Evolutionary conservation across 2,797 vertebrate genomes (phyloP), one percentile per base, ranked within the genome.

Genomic region (Harpagifer antarcticus): DNA sequence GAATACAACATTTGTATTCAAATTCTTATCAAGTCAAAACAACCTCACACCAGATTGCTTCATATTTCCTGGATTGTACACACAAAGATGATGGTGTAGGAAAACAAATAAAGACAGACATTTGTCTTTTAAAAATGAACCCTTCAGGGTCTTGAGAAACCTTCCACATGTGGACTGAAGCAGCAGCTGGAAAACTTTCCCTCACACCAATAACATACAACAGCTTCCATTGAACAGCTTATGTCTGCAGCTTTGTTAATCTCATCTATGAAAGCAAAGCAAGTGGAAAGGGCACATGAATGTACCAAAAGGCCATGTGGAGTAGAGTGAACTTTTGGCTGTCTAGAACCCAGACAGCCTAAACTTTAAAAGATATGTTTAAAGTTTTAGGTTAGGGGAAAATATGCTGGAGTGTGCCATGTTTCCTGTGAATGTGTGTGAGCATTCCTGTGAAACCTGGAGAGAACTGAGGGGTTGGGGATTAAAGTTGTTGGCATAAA

Each of bases 401-500:
- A 50, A 67, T 61, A 60, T 55, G 43, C 10, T 44, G 15, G 1
- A 27, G 55, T 43, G 31, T 31, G 66, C 43, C 49, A 64, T 73
- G 42, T 78, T 78, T 78, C 60, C 61, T 3, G 16, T 40, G 17
- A 0, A 20, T 53, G 45, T 20, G 27, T 53, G 7, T 5, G 31
- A 1, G 44, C 19, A 69, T 64, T 63, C 60, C 60, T 52, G 42
- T 47, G 19, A 56, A 53, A 62, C 23, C 20, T 55, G 33, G 43
- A 64, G 11, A 54, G 17, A 48, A 16, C 48, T 63, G 42, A 43
- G 20, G 70, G 20, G 12, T 48, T 44, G 12, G 45, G 56, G 40
- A 68, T 57, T 58, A 9, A 50, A 59, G 9, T 44, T 19, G 44
- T 50, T 77, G 57, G 48, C 33, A 45, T 68, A 1, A 48, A 61